These are phyloP conservation scores for Scolopax mira DNA, from an alignment of 2,113 vertebrate genomes.

Conservation along the genomic window DNA sequence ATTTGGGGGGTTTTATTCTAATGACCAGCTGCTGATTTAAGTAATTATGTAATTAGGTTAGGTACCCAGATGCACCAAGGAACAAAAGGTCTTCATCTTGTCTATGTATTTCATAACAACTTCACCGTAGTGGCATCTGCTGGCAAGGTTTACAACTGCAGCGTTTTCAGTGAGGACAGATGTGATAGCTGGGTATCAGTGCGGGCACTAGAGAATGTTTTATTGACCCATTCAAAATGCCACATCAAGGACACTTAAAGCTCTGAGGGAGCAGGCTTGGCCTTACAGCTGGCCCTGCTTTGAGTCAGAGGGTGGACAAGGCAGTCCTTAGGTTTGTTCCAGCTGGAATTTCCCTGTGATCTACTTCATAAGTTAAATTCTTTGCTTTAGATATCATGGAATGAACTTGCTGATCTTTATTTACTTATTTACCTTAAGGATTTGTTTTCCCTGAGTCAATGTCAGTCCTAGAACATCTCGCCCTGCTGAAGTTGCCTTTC, in stretches of 20 bases:
- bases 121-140: constrained; percentile 15
- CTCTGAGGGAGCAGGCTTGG: not conserved
- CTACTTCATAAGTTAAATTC: not conserved
- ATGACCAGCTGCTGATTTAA: not conserved
- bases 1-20: not conserved
- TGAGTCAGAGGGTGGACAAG: not conserved
- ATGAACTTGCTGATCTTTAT: not conserved
- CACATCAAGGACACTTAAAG: not conserved
- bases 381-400: not conserved
- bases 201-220: not conserved
- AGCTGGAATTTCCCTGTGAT: not conserved
- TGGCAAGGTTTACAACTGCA: constrained; percentile 14
- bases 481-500: not conserved
- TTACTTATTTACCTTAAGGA: not conserved
- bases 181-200: not conserved
- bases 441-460: not conserved
- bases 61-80: accelerated
- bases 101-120: not conserved
- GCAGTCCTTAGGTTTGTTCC: not conserved
- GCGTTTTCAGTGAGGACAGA: not conserved
- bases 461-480: not conserved
- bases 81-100: not conserved
- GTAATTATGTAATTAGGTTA: not conserved
- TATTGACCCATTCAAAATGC: not conserved
- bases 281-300: not conserved